phyloP scores from a whole-genome alignment of 2,797 vertebrate species.

The Propithecus perrieri region DNA sequence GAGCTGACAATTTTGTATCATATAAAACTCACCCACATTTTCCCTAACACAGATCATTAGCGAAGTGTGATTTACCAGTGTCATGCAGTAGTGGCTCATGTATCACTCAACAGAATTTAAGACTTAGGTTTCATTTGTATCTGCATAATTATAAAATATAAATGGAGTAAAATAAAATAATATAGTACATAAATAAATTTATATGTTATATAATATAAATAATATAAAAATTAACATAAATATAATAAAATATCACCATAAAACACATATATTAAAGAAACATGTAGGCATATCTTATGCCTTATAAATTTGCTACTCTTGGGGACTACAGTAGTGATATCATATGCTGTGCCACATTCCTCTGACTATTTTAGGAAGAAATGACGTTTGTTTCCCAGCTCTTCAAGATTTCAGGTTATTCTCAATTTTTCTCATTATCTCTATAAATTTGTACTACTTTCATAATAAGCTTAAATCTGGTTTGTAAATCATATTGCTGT shows the following conservation, averaged over 20 bases:
- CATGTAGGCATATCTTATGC: background rate
- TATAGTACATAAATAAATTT: background rate
- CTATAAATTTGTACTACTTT: background rate
- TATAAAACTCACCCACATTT: background rate
- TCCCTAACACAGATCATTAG: background rate
- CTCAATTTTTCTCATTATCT: conserved; percentile 6
- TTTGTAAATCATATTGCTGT: conserved; percentile 4
- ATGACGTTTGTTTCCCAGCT: background rate
- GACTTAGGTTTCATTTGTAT: background rate
- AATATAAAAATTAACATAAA: background rate
- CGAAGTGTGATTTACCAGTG: background rate
- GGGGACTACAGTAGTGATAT: background rate
- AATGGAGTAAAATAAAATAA: background rate
- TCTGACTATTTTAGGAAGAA: conserved; percentile 31
- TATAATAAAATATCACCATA: background rate
- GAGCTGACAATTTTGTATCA: background rate
- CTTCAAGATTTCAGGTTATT: conserved; percentile 21
- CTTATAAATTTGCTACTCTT: background rate
- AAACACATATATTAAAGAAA: background rate
- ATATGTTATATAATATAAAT: background rate
- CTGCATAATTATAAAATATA: background rate
- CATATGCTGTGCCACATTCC: background rate
- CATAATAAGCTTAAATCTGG: background rate
- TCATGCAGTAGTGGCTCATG: background rate
- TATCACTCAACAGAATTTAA: background rate